phyloP scores from a whole-genome alignment of 2,888 invertebrate species.

The Athrips mouffetella region DNA sequence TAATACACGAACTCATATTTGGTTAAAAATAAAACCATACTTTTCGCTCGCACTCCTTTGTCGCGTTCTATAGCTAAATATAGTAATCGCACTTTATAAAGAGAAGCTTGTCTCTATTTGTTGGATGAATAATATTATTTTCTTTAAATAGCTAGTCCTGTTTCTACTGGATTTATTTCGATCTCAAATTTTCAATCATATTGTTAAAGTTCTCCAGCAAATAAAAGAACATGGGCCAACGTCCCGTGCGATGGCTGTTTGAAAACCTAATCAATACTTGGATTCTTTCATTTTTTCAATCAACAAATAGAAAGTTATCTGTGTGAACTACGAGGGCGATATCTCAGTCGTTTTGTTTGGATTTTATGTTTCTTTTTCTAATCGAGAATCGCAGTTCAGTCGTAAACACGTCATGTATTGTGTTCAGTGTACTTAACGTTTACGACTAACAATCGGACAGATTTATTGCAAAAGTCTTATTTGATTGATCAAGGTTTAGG shows the following conservation, averaged over 20 bases:
- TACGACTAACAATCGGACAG: slow-evolving; percentile 6
- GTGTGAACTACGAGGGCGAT: neutral
- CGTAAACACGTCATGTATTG: slow-evolving; percentile 31
- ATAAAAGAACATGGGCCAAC: neutral
- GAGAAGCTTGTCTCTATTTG: too few relatives aligned
- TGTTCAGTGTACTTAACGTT: slow-evolving; percentile 10
- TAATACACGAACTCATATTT: too few relatives aligned
- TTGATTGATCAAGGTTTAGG: too few relatives aligned
- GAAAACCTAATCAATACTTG: neutral
- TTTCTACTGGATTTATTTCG: too few relatives aligned
- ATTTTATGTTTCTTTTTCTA: slow-evolving; percentile 40
- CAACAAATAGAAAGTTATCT: neutral
- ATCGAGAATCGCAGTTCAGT: slow-evolving; percentile 42
- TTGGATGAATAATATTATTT: too few relatives aligned
- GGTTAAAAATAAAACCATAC: too few relatives aligned
- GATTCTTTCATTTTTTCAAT: neutral
- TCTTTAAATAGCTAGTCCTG: too few relatives aligned
- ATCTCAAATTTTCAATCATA: neutral
- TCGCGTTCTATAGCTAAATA: too few relatives aligned
- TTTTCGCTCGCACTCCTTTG: too few relatives aligned
- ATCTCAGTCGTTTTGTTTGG: slow-evolving; percentile 37
- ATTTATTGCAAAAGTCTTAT: too few relatives aligned
- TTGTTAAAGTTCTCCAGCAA: neutral
- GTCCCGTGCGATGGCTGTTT: neutral
- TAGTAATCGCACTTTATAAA: too few relatives aligned